Evolutionary conservation across 2,113 vertebrate species (phyloP).

Genomic region (Tachycineta bicolor): DNA sequence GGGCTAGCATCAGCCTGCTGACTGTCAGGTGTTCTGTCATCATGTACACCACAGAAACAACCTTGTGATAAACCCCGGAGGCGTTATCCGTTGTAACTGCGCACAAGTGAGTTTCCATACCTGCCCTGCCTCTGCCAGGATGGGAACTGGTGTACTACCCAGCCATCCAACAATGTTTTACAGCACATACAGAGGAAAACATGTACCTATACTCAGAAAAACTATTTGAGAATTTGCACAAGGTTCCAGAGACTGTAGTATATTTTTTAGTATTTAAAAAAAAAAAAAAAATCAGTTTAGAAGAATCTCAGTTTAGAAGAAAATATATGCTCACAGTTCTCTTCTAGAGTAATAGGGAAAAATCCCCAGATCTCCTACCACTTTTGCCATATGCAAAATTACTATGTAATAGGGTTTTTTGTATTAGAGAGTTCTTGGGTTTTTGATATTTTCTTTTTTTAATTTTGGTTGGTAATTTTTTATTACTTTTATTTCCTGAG

Average conservation of each 20-base stretch:
- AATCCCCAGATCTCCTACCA: neutral
- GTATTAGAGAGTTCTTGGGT: neutral
- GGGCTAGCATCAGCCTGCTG: neutral
- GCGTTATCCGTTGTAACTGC: neutral
- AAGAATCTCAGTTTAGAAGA: neutral
- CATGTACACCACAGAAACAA: neutral
- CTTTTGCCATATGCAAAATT: conserved; percentile 7
- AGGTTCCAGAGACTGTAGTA: neutral
- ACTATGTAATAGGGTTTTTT: neutral
- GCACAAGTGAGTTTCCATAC: neutral
- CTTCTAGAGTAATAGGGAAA: neutral
- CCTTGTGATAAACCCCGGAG: neutral
- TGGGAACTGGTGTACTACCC: neutral
- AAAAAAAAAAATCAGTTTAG: neutral
- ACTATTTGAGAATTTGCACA: neutral
- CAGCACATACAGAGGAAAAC: neutral
- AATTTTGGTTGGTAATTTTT: neutral
- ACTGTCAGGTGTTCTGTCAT: neutral
- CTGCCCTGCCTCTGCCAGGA: neutral
- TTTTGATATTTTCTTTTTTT: neutral
- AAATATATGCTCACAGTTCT: neutral
- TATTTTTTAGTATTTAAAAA: neutral
- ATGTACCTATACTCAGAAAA: neutral
- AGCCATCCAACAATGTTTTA: neutral
- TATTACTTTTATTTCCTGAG: neutral